Base-by-base conservation (phyloP, 2,113 vertebrate species). In the Pontoporia blainvillei region DNA sequence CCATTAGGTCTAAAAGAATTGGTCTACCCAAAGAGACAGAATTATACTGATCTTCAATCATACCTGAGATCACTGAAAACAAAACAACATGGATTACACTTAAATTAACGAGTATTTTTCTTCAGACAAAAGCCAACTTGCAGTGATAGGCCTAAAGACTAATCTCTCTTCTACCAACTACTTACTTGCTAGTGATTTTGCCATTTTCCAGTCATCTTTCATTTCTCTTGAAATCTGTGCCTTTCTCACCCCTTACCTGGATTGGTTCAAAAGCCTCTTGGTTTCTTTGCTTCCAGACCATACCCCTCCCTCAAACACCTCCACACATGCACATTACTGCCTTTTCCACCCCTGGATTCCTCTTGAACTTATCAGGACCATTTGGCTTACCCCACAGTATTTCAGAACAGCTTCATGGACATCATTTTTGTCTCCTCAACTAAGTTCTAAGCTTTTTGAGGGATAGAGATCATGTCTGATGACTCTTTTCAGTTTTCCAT, bases 71-170 rank as follows among this genome's bases (percentile, higher is more conserved):
- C 39, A 78, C 14, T 34, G 78, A 69, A 82, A 89, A 91, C 25
- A 82, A 90, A 90, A 66, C 72, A n/a, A 81, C 11, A 6, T 3
- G 36, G 31, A 62, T 62, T 92, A 67, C 75, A 6, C 21, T 39
- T 61, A 86, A 75, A 29, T 66, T 34, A 73, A 79, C 1, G 3
- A 78, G 4, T 54, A 90, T 25, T 90, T 87, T 57, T 82, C 41
- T 86, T 94, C 36, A 72, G 78, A 86, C 57, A 79, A 91, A 95
- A 84, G 64, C 44, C 23, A 91, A 27, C 59, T 91, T 75, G 66
- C 23, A 85, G 9, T 11, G 29, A 29, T 20, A 44, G 23, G 23
- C 79, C 6, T 20, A 36, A 46, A 79, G 31, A 72, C 46, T 15
- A 31, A 52, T 27, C 8, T 62, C 57, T 81, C 69, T 90, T 67